A percentile compares a stretch with the other conserved stretches of the same genome.
These are phyloP conservation scores for Chromis chromis DNA, from an alignment of 2,797 vertebrate genomes.

Conservation along the genomic window DNA sequence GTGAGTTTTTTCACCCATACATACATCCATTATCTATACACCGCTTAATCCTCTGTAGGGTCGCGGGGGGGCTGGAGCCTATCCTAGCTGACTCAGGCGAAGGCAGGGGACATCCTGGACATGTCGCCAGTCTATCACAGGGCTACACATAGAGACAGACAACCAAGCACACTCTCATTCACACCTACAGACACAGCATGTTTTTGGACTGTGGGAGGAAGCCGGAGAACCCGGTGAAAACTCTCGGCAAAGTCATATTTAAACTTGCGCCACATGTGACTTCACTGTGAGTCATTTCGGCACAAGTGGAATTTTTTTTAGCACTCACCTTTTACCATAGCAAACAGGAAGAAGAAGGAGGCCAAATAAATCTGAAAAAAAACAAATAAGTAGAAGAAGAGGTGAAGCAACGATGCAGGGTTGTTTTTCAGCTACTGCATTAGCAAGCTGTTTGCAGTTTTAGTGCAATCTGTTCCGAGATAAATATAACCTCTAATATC, in stretches of 20 bases:
- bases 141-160: no score
- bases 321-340: constrained; percentile 75
- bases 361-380: constrained; percentile 74
- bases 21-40: no score
- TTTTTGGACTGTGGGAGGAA: no score
- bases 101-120: no score
- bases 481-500: not conserved
- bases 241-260: not conserved
- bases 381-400: not conserved
- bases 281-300: not conserved
- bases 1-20: no score
- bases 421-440: not conserved
- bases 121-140: no score
- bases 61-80: no score
- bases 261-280: constrained; percentile 10
- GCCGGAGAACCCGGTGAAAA: no score
- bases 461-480: not conserved
- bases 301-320: not conserved
- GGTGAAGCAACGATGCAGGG: not conserved
- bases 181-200: no score
- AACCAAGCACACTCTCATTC: no score
- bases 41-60: no score
- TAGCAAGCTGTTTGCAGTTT: not conserved
- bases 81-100: no score
- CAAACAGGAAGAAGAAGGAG: constrained; percentile 57